Conservation (phyloP, 1,140 invertebrate species). For the Drosophila sp. region DNA sequence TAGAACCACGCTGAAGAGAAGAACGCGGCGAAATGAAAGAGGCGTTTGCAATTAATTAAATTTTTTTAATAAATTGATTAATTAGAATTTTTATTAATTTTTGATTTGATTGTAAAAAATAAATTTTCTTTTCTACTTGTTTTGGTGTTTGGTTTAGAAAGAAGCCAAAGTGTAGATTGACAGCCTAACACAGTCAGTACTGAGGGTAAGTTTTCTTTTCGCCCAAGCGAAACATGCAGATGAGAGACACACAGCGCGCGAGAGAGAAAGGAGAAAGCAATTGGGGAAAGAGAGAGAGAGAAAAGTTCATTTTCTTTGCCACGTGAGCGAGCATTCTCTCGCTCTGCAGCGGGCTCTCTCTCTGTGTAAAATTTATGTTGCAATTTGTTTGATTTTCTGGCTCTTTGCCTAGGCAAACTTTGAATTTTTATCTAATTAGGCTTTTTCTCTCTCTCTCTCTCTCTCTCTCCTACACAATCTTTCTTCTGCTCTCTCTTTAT, state of each 20-base stretch:
- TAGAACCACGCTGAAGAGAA: constrained; percentile 4
- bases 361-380: constrained; percentile 20
- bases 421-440: constrained; percentile 41
- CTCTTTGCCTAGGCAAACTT: constrained; percentile 28
- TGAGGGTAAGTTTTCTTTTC: constrained; percentile 82
- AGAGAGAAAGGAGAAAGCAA: constrained; percentile 18
- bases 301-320: constrained; percentile 43
- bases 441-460: constrained; percentile 1
- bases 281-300: constrained; percentile 20
- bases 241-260: constrained; percentile 34
- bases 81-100: constrained; percentile 14
- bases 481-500: neutral
- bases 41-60: neutral
- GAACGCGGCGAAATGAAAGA: neutral
- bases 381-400: constrained; percentile 31
- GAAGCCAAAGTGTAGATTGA: constrained; percentile 83
- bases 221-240: constrained; percentile 57
- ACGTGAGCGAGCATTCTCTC: constrained; percentile 36
- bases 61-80: constrained; percentile 1
- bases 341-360: neutral
- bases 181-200: constrained; percentile 60
- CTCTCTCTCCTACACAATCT: constrained; percentile 6
- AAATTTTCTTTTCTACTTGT: constrained; percentile 32
- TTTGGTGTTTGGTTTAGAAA: constrained; percentile 78
- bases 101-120: constrained; percentile 17